These are phyloP conservation scores for Caradrina clavipalpis DNA, from an alignment of 2,888 invertebrate genomes.

Conservation along the genomic window DNA sequence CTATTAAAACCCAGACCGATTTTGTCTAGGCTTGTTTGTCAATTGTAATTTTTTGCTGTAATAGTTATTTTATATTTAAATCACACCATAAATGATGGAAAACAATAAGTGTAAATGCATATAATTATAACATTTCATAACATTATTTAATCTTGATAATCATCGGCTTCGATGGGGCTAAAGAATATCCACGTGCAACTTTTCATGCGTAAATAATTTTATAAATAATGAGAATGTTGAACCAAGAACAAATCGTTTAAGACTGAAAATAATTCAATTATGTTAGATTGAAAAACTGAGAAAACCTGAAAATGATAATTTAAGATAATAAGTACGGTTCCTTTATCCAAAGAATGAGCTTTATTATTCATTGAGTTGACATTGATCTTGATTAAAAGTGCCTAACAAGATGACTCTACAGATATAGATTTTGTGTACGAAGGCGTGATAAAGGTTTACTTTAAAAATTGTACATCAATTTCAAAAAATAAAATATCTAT, in stretches of 20 bases:
- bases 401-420: slow-evolving; percentile 8
- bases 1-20: not conserved
- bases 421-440: too few species aligned
- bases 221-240: slow-evolving; percentile 3
- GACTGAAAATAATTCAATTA: not conserved
- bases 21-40: not conserved
- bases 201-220: slow-evolving; percentile 5
- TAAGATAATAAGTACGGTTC: not conserved
- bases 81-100: too few species aligned
- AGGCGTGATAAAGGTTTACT: not conserved
- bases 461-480: slow-evolving; percentile 15
- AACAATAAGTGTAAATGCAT: too few species aligned
- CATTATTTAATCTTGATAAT: not conserved
- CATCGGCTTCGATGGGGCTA: not conserved
- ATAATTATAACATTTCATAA: too few species aligned
- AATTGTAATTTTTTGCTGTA: too few species aligned
- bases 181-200: not conserved
- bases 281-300: not conserved
- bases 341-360: not conserved
- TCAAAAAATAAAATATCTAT: slow-evolving; percentile 1
- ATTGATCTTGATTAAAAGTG: slow-evolving; percentile 3
- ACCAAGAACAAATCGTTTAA: not conserved
- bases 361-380: not conserved
- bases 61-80: not conserved
- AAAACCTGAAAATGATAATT: not conserved